Evolutionary conservation across 2,797 vertebrate species (phyloP).

Genomic region (Anguilla marmorata): DNA sequence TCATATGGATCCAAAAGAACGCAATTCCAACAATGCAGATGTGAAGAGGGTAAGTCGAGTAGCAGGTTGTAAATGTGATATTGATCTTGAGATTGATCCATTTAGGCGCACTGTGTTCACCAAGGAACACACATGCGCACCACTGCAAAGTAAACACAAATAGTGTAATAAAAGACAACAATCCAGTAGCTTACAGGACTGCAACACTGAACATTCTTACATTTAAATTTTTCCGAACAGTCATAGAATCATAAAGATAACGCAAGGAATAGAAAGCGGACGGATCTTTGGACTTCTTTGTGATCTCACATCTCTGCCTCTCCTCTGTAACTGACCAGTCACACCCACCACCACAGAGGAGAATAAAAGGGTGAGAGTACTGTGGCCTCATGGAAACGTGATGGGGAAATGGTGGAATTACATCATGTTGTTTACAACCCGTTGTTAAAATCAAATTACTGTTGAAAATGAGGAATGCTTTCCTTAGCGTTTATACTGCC

Average conservation of each 20-base stretch:
- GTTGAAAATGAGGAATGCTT: slow-evolving; percentile 6
- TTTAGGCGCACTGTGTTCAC: neutral
- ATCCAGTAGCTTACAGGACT: neutral
- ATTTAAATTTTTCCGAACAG: neutral
- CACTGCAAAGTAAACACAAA: neutral
- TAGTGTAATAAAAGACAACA: neutral
- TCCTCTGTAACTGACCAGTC: neutral
- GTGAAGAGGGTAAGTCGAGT: neutral
- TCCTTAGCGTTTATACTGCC: neutral
- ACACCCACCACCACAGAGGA: neutral
- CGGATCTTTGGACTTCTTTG: slow-evolving; percentile 11
- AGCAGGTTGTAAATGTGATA: neutral
- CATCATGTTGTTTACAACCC: neutral
- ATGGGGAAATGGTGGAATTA: neutral
- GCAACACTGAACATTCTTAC: neutral
- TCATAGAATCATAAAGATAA: neutral
- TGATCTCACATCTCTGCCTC: neutral
- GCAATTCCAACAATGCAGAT: neutral
- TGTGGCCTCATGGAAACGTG: neutral
- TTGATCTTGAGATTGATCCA: slow-evolving; percentile 8
- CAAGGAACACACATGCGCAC: neutral
- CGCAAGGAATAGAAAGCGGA: neutral
- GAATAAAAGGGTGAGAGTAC: neutral
- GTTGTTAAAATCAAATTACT: neutral
- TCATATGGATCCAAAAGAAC: neutral